These are phyloP conservation scores for Alethe diademata DNA, from an alignment of 2,113 vertebrate genomes.

Conservation along the genomic window DNA sequence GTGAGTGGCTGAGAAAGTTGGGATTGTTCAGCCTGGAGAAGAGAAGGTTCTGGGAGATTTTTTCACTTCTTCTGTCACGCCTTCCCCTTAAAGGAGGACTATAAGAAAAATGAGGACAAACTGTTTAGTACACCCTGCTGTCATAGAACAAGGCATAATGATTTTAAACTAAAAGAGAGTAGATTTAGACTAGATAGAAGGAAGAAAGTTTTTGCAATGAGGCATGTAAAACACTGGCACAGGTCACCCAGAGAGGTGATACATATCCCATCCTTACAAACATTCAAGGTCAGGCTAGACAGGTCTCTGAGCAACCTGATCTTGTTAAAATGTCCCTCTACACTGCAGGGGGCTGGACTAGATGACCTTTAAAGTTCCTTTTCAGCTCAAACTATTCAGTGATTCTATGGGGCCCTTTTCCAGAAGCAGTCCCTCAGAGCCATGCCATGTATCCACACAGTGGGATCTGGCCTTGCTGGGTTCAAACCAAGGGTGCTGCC, in stretches of 20 bases:
- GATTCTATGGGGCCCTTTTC: neutral
- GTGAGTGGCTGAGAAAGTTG: neutral
- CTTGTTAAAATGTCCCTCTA: neutral
- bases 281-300: neutral
- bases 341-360: neutral
- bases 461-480: neutral
- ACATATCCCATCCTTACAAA: neutral
- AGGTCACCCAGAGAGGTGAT: neutral
- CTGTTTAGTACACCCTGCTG: neutral
- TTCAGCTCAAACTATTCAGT: neutral
- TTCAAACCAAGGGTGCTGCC: rapidly evolving
- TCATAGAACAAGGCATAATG: neutral
- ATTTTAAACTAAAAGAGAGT: neutral
- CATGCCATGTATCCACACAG: neutral
- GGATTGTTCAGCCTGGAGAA: neutral
- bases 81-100: neutral
- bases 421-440: neutral
- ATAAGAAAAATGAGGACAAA: neutral
- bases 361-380: neutral
- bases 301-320: neutral
- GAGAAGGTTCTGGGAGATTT: neutral
- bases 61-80: neutral
- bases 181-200: neutral
- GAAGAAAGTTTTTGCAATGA: neutral
- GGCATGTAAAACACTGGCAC: neutral